phyloP scores from a whole-genome alignment of 1,140 invertebrate species.

The Brachionus rubens region DNA sequence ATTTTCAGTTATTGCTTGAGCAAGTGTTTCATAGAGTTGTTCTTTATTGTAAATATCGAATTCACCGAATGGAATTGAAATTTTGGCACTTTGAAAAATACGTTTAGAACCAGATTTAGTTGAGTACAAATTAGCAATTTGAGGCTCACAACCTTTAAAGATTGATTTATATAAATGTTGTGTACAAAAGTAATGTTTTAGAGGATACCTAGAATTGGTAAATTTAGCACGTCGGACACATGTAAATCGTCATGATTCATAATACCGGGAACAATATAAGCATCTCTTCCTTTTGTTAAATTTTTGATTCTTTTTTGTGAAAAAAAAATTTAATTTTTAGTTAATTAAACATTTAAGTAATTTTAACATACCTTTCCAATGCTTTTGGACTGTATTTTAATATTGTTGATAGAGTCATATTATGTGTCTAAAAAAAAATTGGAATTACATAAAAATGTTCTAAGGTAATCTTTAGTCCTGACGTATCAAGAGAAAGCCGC shows the following conservation, averaged over 20 bases:
- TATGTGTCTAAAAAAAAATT: conserved; percentile 53
- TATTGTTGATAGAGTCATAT: conserved; percentile 58
- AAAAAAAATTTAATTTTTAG: neutral
- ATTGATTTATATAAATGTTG: neutral
- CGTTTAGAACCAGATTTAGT: conserved; percentile 60
- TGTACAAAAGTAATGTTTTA: neutral
- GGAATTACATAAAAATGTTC: neutral
- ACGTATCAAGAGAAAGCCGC: too few relatives aligned
- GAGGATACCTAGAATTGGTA: conserved; percentile 53
- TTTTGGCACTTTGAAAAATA: conserved; percentile 58
- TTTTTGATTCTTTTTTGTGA: conserved; percentile 55
- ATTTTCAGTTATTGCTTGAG: conserved; percentile 59
- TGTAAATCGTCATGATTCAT: conserved; percentile 58
- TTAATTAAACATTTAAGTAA: neutral
- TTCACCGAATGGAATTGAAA: conserved; percentile 57
- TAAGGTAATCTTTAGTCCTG: too few relatives aligned
- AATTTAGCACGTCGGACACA: conserved; percentile 54
- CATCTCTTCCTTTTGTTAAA: conserved; percentile 57
- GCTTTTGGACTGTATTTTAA: conserved; percentile 59
- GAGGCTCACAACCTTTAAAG: conserved; percentile 53
- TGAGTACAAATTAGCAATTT: conserved; percentile 56
- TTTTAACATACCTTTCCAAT: conserved; percentile 49
- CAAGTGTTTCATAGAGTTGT: conserved; percentile 58
- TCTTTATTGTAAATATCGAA: conserved; percentile 58
- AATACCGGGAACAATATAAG: conserved; percentile 58